Evolutionary conservation across 2,888 invertebrate genomes (phyloP).

Genomic region (Cephus runcator): DNA sequence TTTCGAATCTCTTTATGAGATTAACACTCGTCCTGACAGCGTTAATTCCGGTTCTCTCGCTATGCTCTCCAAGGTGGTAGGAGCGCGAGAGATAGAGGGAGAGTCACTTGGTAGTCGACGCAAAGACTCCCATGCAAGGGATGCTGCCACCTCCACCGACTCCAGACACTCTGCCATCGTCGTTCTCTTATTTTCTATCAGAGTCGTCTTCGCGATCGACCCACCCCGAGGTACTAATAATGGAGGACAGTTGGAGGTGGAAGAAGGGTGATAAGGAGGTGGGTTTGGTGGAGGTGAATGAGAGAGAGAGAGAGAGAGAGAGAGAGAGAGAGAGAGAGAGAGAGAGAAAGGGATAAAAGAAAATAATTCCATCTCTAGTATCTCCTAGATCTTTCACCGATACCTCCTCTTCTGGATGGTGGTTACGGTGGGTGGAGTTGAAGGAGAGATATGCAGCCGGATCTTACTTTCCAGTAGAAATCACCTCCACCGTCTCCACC

Average conservation of each 20-base stretch:
- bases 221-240: background rate
- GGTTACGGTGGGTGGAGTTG: background rate
- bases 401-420: background rate
- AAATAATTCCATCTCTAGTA: background rate
- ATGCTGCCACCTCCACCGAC: constrained; percentile 23
- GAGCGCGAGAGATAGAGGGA: constrained; percentile 34
- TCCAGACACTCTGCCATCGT: background rate
- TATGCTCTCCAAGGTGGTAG: constrained; percentile 22
- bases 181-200: constrained; percentile 10
- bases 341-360: background rate
- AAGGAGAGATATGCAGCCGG: background rate
- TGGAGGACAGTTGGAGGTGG: constrained; percentile 1
- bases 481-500: constrained; percentile 3
- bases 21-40: constrained; percentile 33
- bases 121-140: constrained; percentile 57
- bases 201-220: background rate
- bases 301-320: background rate
- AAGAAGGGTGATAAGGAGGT: constrained; percentile 18
- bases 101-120: constrained; percentile 59
- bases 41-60: constrained; percentile 29
- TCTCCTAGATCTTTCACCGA: constrained; percentile 2
- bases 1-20: constrained; percentile 29
- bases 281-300: constrained; percentile 12
- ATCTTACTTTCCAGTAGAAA: background rate
- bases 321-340: background rate